Evolutionary conservation across 1,140 invertebrate species (phyloP), one percentile per base, ranked within the genome.

Genomic region (Tetraneura akinire): DNA sequence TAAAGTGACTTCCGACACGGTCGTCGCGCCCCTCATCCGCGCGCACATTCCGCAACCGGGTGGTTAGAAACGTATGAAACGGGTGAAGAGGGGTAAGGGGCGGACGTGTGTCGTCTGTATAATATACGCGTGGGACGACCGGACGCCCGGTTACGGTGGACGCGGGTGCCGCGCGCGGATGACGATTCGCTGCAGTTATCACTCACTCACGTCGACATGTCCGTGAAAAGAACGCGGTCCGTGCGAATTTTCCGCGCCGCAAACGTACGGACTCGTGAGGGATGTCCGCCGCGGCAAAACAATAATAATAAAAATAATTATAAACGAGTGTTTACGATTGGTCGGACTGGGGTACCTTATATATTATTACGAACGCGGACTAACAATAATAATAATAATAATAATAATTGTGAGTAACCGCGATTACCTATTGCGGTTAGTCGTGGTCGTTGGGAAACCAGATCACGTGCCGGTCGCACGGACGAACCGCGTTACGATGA

Each of bases 1-100:
- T 57, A 76, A 76, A 76, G 51, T 76, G 71, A 57, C 71, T 76
- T 76, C 71, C 71, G 71, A 76, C 71, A 76, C 71, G 71, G 71
- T 76, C 18, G 26, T 37, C 10, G 16, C 26, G 51, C 26, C 70
- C 45, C 64, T 26, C 13, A 14, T 9, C 4, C 3, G 14, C 23
- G 1, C 23, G 9, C 10, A 26, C 55, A 21, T n/a, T n/a, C n/a
- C n/a, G n/a, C n/a, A n/a, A 47, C 13, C 13, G 18, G 32, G 8
- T 37, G 32, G 32, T 8, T n/a, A n/a, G n/a, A n/a, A n/a, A n/a
- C 3, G 32, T 37, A 37, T 4, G 32, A 8, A 10, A 16, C 4
- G 11, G 3, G 64, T 11, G 60, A 21, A 0, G 37, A 0, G 32
- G n/a, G 3, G n/a, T 0, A 32, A 47, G 10, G 10, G 45, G 45